Conservation (phyloP, 2,113 vertebrate genomes). For the Numenius arquata region DNA sequence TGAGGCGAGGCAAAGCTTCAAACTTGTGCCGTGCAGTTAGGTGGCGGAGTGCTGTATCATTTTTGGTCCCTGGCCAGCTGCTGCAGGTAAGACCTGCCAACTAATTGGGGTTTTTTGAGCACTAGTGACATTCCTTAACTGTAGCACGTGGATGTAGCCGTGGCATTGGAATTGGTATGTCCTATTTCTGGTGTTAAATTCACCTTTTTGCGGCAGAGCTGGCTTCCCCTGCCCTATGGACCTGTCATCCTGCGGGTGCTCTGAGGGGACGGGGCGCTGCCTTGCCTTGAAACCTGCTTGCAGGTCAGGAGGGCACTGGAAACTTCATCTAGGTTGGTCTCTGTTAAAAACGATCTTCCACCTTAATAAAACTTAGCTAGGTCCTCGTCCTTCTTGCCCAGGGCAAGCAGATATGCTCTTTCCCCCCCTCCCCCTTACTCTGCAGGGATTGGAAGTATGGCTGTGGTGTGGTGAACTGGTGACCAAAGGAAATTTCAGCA, state of each 20-base stretch:
- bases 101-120: not conserved
- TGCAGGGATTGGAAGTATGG: accelerated
- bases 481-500: accelerated
- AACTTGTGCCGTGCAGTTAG: not conserved
- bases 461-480: accelerated
- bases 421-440: accelerated
- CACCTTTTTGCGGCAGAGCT: not conserved
- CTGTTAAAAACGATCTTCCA: accelerated
- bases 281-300: accelerated
- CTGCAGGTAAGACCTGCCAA: accelerated
- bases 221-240: too few relatives aligned
- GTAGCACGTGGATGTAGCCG: accelerated
- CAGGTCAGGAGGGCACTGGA: too few relatives aligned
- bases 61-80: too few relatives aligned
- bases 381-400: accelerated
- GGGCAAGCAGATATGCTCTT: accelerated
- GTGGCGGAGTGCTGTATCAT: not conserved
- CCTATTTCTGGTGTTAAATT: not conserved
- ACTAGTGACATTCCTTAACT: accelerated
- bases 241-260: too few relatives aligned
- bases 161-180: too few relatives aligned
- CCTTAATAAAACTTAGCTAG: accelerated
- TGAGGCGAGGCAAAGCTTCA: not conserved
- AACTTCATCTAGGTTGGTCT: accelerated
- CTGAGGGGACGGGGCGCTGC: accelerated